Percentiles rank a stretch among this genome's conserved stretches.
Evolutionary conservation across 1,140 invertebrate species (phyloP).

Genomic region (Drosophila watanabei): DNA sequence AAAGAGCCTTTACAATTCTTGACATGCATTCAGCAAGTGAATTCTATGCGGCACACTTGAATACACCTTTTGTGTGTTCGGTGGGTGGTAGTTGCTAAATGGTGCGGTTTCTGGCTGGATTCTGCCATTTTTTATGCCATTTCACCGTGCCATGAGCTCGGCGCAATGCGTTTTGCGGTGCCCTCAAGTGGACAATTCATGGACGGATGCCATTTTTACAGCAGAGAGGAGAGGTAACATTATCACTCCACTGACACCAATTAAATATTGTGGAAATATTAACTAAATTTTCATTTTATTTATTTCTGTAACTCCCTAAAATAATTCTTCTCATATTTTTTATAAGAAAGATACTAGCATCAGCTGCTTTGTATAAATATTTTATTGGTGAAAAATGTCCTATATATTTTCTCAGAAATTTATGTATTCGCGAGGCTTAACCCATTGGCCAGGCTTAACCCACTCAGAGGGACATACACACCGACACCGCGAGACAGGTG

Average conservation of each 20-base stretch:
- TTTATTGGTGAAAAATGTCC: background rate
- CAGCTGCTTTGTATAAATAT: background rate
- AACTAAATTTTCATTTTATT: background rate
- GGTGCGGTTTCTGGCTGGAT: conserved; percentile 15
- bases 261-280: background rate
- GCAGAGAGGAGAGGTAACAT: too few relatives aligned
- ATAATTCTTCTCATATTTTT: too few relatives aligned
- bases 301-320: background rate
- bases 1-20: conserved; percentile 64
- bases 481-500: conserved; percentile 10
- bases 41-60: conserved; percentile 68
- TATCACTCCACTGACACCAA: background rate
- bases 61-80: conserved; percentile 46
- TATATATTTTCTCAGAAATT: background rate
- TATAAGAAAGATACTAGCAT: background rate
- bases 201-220: background rate
- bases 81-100: background rate
- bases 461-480: background rate
- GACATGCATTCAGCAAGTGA: conserved; percentile 71
- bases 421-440: background rate
- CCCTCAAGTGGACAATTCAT: conserved; percentile 5
- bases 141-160: background rate
- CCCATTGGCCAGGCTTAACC: conserved; percentile 3
- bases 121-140: conserved; percentile 18
- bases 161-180: background rate